Conservation (phyloP, 2,888 invertebrate species). For the Biston stratarius region DNA sequence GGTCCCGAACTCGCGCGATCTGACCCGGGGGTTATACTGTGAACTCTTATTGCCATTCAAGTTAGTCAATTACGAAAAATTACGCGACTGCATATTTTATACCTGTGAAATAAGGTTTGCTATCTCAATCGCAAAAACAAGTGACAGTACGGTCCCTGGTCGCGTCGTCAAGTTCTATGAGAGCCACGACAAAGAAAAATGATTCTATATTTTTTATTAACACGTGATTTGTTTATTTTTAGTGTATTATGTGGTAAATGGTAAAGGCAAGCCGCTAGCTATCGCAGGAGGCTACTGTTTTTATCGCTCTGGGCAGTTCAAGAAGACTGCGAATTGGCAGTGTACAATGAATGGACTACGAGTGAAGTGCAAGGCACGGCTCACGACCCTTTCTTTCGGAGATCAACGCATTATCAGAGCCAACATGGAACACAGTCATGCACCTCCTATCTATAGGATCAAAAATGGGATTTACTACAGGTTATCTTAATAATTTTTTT, state of each 20-base stretch:
- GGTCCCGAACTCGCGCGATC: too few relatives aligned
- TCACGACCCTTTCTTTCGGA: not conserved
- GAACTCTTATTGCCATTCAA: too few relatives aligned
- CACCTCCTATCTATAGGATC: not conserved
- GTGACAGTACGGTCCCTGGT: too few relatives aligned
- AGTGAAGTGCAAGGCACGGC: not conserved
- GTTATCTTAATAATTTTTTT: not conserved
- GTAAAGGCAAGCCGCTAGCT: conserved; percentile 1
- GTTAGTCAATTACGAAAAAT: too few relatives aligned
- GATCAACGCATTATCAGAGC: not conserved
- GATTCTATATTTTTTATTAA: not conserved
- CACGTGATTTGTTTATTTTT: not conserved
- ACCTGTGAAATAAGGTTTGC: too few relatives aligned
- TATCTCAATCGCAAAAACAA: too few relatives aligned
- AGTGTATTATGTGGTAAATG: conserved; percentile 1
- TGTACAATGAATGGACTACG: not conserved
- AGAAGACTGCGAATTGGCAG: not conserved
- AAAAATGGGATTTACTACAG: not conserved
- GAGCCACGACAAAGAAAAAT: not conserved
- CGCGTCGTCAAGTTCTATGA: too few relatives aligned
- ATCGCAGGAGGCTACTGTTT: conserved; percentile 1
- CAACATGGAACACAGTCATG: not conserved
- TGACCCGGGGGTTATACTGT: too few relatives aligned
- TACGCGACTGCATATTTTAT: too few relatives aligned
- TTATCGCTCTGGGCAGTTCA: not conserved